These are phyloP conservation scores for Eulemur macaco DNA, from an alignment of 2,113 vertebrate species.

Conservation along the genomic window DNA sequence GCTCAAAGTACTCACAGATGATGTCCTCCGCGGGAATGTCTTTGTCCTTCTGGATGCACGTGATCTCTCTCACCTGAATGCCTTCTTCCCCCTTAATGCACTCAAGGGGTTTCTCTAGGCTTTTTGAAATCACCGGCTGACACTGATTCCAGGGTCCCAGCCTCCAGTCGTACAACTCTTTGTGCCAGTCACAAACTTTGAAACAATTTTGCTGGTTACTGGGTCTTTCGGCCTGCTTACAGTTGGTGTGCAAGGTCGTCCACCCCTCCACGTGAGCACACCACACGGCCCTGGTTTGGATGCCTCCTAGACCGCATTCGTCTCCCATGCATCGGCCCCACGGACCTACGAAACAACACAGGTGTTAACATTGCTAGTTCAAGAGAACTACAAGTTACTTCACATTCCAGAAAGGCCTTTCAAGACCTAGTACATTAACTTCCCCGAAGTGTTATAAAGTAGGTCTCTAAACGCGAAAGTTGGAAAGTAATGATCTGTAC, in stretches of 20 bases:
- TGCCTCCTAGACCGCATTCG: conserved; percentile 95
- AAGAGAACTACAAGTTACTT: not conserved
- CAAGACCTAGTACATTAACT: conserved; percentile 38
- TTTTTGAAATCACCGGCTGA: conserved; percentile 88
- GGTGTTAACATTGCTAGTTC: not conserved
- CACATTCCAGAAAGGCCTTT: not conserved
- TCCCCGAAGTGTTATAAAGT: conserved; percentile 51
- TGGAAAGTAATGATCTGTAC: not conserved
- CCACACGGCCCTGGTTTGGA: conserved; percentile 96
- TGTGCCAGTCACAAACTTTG: conserved; percentile 97
- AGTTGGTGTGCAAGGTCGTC: conserved; percentile 96
- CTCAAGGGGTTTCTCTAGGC: conserved; percentile 83
- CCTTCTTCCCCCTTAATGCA: conserved; percentile 94
- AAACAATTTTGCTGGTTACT: conserved; percentile 97
- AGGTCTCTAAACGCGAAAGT: conserved; percentile 40
- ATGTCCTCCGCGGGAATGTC: conserved; percentile 88
- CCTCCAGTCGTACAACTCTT: conserved; percentile 95
- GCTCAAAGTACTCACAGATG: conserved; percentile 98
- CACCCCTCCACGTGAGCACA: conserved; percentile 96
- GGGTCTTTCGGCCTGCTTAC: conserved; percentile 89
- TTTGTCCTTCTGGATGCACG: conserved; percentile 90
- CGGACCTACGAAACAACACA: conserved; percentile 87
- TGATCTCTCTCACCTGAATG: conserved; percentile 93
- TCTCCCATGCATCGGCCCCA: conserved; percentile 99
- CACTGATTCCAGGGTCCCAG: conserved; percentile 93